Evolutionary conservation across 2,888 invertebrate species (phyloP).

Genomic region (Idaea dimidiata): DNA sequence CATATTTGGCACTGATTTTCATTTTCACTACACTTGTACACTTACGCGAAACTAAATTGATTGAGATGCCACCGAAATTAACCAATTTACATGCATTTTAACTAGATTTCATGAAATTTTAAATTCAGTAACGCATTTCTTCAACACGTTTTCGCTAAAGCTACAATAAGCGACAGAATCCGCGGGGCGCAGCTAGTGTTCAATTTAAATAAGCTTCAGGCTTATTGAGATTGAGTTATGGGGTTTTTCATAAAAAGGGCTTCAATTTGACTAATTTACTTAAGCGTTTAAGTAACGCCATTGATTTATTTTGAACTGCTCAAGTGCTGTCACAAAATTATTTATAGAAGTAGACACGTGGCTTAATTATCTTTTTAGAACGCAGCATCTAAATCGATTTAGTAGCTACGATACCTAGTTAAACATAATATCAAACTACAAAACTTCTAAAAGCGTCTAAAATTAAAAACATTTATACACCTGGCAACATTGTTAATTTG

Average conservation of each 20-base stretch:
- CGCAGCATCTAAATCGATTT: not conserved
- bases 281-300: not conserved
- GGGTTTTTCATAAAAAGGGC: not conserved
- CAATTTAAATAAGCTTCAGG: not conserved
- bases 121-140: too few species aligned
- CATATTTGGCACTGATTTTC: too few species aligned
- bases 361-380: constrained; percentile 9
- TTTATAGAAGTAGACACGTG: not conserved
- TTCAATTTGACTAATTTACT: not conserved
- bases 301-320: not conserved
- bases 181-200: too few species aligned
- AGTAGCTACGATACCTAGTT: too few species aligned
- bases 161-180: too few species aligned
- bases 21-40: too few species aligned
- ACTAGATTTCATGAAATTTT: too few species aligned
- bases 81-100: too few species aligned
- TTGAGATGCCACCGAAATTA: too few species aligned
- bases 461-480: constrained; percentile 12
- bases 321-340: not conserved
- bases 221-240: not conserved
- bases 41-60: too few species aligned
- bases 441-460: constrained; percentile 2
- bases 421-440: too few species aligned
- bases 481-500: constrained; percentile 21
- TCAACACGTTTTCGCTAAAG: too few species aligned